Base-by-base conservation (phyloP, 2,113 vertebrate genomes). In the Passer domesticus region DNA sequence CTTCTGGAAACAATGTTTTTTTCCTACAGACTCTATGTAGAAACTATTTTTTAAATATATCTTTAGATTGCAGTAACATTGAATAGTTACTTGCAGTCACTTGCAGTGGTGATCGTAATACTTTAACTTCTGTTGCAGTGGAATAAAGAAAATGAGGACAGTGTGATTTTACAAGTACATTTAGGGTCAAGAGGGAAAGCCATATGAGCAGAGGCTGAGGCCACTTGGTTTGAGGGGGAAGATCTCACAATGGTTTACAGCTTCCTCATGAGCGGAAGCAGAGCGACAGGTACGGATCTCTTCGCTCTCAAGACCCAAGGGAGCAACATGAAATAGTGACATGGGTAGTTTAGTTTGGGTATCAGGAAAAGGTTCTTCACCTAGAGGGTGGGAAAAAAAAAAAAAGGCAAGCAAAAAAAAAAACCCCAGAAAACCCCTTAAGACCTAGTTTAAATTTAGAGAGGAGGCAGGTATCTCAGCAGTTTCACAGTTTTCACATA, bases 211-310 rank as follows among this genome's bases (percentile, higher is more conserved):
- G 23, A 37, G 8, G 13, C 23, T 59, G 60, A 81, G 27, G 6
- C 37, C 13, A 7, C 13, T 66, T 66, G 37, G 2, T 58, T 37
- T 81, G 50, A 20, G 52, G 3, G 19, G 8, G 8, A 7, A 11
- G 33, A 20, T 43, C 18, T 52, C 68, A 33, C 15, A 31, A 43
- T 19, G 15, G 8, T 58, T 21, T 73, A 1, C 15, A 18, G 9
- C 17, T 59, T 50, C 11, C 27, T 44, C 22, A 3, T 18, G 31
- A 10, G 9, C 25, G 17, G 13, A 17, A 10, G 14, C 22, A 41
- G 31, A 43, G 27, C 7, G 17, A 3, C 21, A 18, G 17, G 9
- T 18, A 18, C 33, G 2, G 0, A 21, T 55, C 49, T 63, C 5
- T 25, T 43, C 35, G 15, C 21, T 37, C 10, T 64, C 1, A 3